Evolutionary conservation across 2,888 invertebrate species (phyloP).

Genomic region (Napeogenes sylphis): DNA sequence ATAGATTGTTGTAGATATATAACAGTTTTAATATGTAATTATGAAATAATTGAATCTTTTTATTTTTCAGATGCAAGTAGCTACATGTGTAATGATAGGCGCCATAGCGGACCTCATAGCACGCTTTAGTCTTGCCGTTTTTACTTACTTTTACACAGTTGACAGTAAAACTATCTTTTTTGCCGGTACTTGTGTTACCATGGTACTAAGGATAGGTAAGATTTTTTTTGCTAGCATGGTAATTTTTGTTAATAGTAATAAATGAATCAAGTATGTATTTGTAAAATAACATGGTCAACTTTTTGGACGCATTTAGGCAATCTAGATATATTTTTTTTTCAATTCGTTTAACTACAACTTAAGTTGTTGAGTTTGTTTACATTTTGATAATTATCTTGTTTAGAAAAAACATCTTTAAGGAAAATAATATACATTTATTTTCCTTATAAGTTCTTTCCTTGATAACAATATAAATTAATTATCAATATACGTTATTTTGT

Average conservation of each 20-base stretch:
- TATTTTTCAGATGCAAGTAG: constrained; percentile 75
- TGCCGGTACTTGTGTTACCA: constrained; percentile 80
- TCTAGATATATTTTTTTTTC: too few relatives aligned
- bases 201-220: constrained; percentile 82
- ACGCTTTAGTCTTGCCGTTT: constrained; percentile 79
- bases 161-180: constrained; percentile 82
- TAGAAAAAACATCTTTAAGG: too few relatives aligned
- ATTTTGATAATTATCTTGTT: too few relatives aligned
- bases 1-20: too few relatives aligned
- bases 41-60: neutral
- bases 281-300: neutral
- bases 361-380: too few relatives aligned
- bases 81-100: constrained; percentile 82
- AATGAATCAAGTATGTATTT: neutral
- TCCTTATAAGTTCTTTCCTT: too few relatives aligned
- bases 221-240: constrained; percentile 20
- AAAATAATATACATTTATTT: too few relatives aligned
- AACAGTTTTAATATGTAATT: too few relatives aligned
- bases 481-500: too few relatives aligned
- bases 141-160: constrained; percentile 79
- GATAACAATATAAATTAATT: too few relatives aligned
- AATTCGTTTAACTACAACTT: too few relatives aligned
- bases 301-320: too few relatives aligned
- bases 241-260: constrained; percentile 3
- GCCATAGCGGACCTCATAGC: constrained; percentile 83